phyloP scores from a whole-genome alignment of 35 echinoderm and acorn worm species.

The Chiridota heheva region DNA sequence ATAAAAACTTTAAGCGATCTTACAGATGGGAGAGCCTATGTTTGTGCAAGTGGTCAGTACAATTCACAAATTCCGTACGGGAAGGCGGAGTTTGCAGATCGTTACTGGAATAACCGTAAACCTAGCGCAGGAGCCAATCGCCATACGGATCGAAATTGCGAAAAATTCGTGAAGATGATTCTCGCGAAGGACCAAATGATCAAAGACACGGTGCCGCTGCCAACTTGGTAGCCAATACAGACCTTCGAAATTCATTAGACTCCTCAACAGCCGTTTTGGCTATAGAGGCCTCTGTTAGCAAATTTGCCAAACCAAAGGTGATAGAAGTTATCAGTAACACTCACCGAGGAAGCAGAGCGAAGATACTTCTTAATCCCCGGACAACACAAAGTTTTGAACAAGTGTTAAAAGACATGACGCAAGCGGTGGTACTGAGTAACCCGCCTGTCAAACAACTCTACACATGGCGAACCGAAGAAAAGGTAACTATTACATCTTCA shows the following conservation, averaged over 20 bases:
- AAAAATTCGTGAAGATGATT: background rate
- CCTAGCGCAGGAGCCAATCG: slow-evolving; percentile 45
- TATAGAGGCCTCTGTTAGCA: slow-evolving; percentile 41
- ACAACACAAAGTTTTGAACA: slow-evolving; percentile 92
- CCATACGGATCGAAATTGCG: slow-evolving; percentile 5
- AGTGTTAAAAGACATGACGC: slow-evolving; percentile 74
- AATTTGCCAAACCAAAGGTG: slow-evolving; percentile 73
- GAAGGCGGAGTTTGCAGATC: slow-evolving; percentile 53
- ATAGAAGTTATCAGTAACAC: slow-evolving; percentile 88
- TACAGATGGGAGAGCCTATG: slow-evolving; percentile 84
- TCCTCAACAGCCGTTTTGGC: slow-evolving; percentile 33
- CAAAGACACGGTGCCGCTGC: background rate
- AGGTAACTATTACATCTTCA: slow-evolving; percentile 82
- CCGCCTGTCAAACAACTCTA: slow-evolving; percentile 82
- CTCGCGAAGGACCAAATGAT: background rate
- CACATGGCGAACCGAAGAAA: slow-evolving; percentile 90
- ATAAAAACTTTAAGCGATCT: slow-evolving; percentile 54
- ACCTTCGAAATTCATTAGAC: slow-evolving; percentile 7
- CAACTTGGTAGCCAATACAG: background rate
- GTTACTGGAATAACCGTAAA: slow-evolving; percentile 66
- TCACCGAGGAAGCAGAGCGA: slow-evolving; percentile 72
- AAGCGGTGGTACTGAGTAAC: slow-evolving; percentile 67
- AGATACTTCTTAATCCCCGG: slow-evolving; percentile 78
- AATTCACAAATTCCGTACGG: slow-evolving; percentile 68
- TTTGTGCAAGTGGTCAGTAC: slow-evolving; percentile 90